These are phyloP conservation scores for Acomys russatus DNA, from an alignment of 2,797 vertebrate species.

Conservation along the genomic window DNA sequence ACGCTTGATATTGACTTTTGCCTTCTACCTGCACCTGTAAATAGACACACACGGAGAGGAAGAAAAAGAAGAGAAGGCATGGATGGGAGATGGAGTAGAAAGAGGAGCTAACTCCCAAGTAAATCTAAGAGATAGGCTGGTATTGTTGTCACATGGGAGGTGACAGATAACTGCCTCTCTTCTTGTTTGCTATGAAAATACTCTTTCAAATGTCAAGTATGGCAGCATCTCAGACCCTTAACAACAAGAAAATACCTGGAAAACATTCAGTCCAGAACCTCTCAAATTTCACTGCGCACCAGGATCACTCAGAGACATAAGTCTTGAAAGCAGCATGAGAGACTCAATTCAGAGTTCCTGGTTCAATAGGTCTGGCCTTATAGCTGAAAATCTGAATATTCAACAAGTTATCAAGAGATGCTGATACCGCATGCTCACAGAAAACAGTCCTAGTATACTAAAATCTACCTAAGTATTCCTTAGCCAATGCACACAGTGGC, in stretches of 20 bases:
- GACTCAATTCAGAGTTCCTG: background rate
- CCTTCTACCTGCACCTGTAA: background rate
- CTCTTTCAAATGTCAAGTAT: background rate
- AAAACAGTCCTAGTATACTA: background rate
- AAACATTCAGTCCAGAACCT: too few species aligned
- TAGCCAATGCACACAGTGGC: background rate
- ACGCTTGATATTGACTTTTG: background rate
- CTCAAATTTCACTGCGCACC: background rate
- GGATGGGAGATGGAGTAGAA: background rate
- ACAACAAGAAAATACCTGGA: background rate
- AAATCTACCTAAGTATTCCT: background rate
- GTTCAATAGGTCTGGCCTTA: background rate
- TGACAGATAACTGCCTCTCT: rapidly evolving
- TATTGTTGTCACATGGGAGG: background rate
- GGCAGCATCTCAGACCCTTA: background rate
- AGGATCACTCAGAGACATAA: background rate
- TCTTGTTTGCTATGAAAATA: background rate
- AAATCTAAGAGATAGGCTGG: background rate
- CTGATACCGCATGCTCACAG: background rate
- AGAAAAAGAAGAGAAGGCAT: too few species aligned
- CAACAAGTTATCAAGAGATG: background rate
- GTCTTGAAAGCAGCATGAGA: background rate
- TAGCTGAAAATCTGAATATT: background rate
- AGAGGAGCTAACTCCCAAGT: background rate
- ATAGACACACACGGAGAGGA: background rate